These are phyloP conservation scores for Empis stercorea DNA, from an alignment of 2,888 invertebrate genomes.

Conservation along the genomic window DNA sequence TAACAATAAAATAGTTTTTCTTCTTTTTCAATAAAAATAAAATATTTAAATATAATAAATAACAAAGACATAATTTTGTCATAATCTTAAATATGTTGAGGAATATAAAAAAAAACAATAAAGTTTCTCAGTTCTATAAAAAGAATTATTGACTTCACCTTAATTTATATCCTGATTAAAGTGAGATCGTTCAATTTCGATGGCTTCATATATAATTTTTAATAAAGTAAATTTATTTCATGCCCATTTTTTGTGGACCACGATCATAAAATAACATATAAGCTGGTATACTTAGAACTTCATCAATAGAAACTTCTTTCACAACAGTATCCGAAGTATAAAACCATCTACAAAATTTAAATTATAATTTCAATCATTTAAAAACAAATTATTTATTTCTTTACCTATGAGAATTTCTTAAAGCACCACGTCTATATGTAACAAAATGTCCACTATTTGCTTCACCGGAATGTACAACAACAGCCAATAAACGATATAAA, in stretches of 20 bases:
- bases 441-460: slow-evolving; percentile 90
- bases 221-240: slow-evolving; percentile 5
- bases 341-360: slow-evolving; percentile 55
- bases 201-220: too few relatives aligned
- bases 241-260: slow-evolving; percentile 28
- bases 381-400: neutral
- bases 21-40: too few relatives aligned
- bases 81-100: too few relatives aligned
- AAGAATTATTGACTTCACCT: too few relatives aligned
- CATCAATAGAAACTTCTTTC: slow-evolving; percentile 62
- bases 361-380: neutral
- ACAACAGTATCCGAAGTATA: slow-evolving; percentile 79
- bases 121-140: too few relatives aligned
- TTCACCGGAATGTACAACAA: slow-evolving; percentile 83
- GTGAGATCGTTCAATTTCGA: too few relatives aligned
- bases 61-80: too few relatives aligned
- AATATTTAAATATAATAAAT: too few relatives aligned
- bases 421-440: slow-evolving; percentile 67
- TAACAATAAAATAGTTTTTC: too few relatives aligned
- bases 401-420: slow-evolving; percentile 34
- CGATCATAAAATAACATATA: slow-evolving; percentile 89
- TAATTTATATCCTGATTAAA: too few relatives aligned
- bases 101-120: too few relatives aligned
- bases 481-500: slow-evolving; percentile 66
- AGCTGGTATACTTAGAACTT: slow-evolving; percentile 73